Evolutionary conservation across 2,113 vertebrate species (phyloP), one percentile per base, ranked within the genome.

Genomic region (Ammodytes dubius): DNA sequence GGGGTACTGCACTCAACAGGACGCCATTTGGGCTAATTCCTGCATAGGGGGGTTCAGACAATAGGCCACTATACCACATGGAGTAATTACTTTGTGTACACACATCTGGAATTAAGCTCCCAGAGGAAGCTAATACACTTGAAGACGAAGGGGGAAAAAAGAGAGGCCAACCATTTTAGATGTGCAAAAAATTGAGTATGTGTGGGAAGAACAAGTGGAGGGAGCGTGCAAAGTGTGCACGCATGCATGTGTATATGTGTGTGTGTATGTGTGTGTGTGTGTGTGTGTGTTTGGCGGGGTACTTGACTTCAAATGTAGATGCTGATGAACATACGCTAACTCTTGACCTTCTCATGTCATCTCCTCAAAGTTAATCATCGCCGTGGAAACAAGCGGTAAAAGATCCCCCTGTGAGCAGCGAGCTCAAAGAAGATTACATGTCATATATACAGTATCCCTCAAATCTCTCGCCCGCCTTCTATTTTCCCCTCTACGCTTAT

Each of bases 31-130:
- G 84, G 76, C 92, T 94, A 87, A 94, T 95, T 95, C 91, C 92
- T 90, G 86, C 79, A 88, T 61, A 84, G 79, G 88, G 85, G 79
- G 88, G 86, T 90, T 93, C 89, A 91, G 90, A 95, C 95, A 95
- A 95, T 94, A 95, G 93, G 89, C 91, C 90, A 92, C 94, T 95
- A 93, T 95, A 87, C 88, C 83, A 92, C 90, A 92, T 86, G 90
- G 82, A 70, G 84, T 93, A 95, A 95, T 95, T 93, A 93, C 93
- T 92, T 88, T 93, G 93, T 95, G 88, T 93, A 93, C 93, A 93
- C 91, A 95, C 95, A 95, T 95, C 95, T 95, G 95, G 95, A 93
- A 88, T 92, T 88, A 80, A 86, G 88, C 91, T 92, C 89, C 89
- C 89, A 87, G 74, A 88, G 91, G 91, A 92, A 92, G 82, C 60